Conservation (phyloP, 2,113 vertebrate genomes). For the Pelecanus crispus region DNA sequence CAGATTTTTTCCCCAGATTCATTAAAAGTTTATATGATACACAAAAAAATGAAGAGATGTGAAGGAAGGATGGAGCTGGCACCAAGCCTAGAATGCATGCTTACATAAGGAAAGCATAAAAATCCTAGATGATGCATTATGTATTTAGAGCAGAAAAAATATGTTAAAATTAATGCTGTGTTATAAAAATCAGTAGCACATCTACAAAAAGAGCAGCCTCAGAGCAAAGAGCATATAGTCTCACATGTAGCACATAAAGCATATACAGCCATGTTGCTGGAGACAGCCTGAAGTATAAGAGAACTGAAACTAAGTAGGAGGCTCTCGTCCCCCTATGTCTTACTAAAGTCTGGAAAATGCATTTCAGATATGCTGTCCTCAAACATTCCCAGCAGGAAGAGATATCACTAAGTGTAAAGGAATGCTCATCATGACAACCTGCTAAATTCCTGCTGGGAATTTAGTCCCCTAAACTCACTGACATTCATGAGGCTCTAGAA, state of each 20-base stretch:
- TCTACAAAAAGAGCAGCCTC: constrained; percentile 19
- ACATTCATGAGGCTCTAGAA: background rate
- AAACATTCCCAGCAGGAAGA: background rate
- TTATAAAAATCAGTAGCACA: constrained; percentile 41
- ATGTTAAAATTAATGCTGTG: constrained; percentile 42
- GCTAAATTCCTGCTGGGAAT: background rate
- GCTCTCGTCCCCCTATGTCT: background rate
- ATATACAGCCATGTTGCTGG: background rate
- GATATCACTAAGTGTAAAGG: background rate
- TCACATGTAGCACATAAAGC: constrained; percentile 38
- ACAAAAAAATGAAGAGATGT: background rate
- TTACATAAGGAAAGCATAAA: constrained; percentile 49
- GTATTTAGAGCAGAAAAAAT: constrained; percentile 29
- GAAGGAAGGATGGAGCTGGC: constrained; percentile 65
- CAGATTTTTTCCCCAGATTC: constrained; percentile 37
- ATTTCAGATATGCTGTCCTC: background rate
- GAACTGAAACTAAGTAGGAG: background rate
- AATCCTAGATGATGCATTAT: constrained; percentile 21
- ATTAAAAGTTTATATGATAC: background rate
- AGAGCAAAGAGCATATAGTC: constrained; percentile 17
- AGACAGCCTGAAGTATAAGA: background rate
- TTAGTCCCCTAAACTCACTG: background rate
- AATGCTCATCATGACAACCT: background rate
- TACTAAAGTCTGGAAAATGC: background rate
- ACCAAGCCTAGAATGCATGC: constrained; percentile 45